Conservation (phyloP, 2,797 vertebrate species). For the Benthosema pterotum region DNA sequence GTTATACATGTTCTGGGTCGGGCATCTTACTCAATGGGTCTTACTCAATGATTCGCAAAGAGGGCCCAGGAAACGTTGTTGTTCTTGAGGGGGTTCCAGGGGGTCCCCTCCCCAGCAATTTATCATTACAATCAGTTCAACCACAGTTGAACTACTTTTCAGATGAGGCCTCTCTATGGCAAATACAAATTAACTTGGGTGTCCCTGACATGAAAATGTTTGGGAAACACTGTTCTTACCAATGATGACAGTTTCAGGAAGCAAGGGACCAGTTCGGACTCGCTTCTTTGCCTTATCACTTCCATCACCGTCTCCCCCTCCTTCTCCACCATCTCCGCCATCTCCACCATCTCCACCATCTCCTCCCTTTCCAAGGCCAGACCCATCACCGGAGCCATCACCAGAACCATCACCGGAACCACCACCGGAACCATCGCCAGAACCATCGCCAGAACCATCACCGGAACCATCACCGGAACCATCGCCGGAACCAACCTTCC, state of each 20-base stretch:
- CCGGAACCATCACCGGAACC: slow-evolving; percentile 8
- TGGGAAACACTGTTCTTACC: slow-evolving; percentile 55
- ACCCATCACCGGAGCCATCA: not conserved
- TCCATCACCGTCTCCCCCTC: slow-evolving; percentile 26
- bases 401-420: not conserved
- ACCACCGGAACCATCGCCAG: slow-evolving; percentile 8
- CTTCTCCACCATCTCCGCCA: slow-evolving; percentile 18
- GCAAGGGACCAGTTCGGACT: slow-evolving; percentile 40
- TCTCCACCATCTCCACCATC: slow-evolving; percentile 4
- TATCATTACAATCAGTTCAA: no score
- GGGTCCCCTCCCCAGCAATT: no score
- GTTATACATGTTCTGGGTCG: no score
- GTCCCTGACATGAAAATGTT: no score
- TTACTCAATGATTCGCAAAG: no score
- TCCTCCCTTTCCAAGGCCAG: slow-evolving; percentile 6
- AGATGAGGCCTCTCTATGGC: not conserved
- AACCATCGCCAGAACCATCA: not conserved
- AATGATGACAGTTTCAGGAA: slow-evolving; percentile 52
- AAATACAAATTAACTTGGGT: not conserved
- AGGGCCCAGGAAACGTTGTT: no score
- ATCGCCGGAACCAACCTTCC: slow-evolving; percentile 25
- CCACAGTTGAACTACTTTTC: no score
- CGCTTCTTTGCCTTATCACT: slow-evolving; percentile 53
- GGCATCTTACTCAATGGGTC: no score
- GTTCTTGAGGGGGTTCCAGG: no score